These are phyloP conservation scores for Cyanistes caeruleus DNA, from an alignment of 2,113 vertebrate species.

Conservation along the genomic window DNA sequence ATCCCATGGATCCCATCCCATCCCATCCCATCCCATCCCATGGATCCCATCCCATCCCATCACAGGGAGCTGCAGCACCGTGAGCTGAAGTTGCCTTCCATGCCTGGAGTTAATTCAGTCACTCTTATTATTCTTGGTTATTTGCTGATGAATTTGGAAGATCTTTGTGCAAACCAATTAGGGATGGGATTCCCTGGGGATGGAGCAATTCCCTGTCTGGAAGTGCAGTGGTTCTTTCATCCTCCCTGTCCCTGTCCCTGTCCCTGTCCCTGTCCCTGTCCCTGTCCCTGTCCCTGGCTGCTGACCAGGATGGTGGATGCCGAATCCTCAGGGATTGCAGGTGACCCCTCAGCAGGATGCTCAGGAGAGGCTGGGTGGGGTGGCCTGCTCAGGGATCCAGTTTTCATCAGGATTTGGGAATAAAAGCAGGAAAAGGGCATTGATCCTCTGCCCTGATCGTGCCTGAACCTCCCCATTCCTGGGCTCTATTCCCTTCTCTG, in stretches of 20 bases:
- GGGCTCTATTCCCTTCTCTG: rapidly evolving
- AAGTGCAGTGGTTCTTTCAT: neutral
- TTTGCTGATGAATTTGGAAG: neutral
- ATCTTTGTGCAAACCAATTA: neutral
- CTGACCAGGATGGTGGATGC: rapidly evolving
- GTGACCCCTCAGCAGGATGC: rapidly evolving
- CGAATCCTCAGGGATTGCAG: rapidly evolving
- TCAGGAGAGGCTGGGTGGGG: neutral
- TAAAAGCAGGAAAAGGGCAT: neutral
- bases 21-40: neutral
- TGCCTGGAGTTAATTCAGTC: neutral
- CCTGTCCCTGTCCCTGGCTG: neutral
- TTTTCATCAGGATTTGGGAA: neutral
- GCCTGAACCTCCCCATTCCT: rapidly evolving
- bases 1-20: neutral
- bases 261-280: neutral
- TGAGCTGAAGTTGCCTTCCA: neutral
- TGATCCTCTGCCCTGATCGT: rapidly evolving
- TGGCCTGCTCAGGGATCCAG: neutral
- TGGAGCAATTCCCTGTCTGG: neutral
- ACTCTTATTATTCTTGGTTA: neutral
- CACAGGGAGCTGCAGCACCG: rapidly evolving
- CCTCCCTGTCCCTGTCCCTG: neutral
- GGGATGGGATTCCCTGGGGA: neutral
- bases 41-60: rapidly evolving